Evolutionary conservation across 2,888 invertebrate genomes (phyloP).

Genomic region (Agonopterix alstromeriana): DNA sequence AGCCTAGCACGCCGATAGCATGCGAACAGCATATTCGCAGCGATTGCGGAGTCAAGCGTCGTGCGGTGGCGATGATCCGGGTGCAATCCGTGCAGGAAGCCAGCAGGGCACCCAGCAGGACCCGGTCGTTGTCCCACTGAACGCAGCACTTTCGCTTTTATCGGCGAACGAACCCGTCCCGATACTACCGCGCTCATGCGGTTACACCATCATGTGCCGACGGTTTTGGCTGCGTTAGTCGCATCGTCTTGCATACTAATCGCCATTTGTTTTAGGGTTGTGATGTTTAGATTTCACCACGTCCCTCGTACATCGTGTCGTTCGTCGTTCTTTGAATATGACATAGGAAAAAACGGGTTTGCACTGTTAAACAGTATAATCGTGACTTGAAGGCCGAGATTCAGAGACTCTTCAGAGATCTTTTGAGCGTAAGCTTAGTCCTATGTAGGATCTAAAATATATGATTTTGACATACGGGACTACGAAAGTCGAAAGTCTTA

Average conservation of each 20-base stretch:
- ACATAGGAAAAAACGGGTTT: no score
- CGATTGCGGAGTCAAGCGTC: neutral
- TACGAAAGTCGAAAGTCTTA: no score
- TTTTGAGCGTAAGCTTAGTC: no score
- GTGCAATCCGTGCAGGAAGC: conserved; percentile 34
- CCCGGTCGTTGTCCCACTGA: conserved; percentile 74
- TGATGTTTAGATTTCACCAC: conserved; percentile 65
- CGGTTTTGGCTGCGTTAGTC: conserved; percentile 61
- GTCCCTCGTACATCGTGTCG: neutral
- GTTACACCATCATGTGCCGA: conserved; percentile 62
- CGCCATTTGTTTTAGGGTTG: conserved; percentile 46
- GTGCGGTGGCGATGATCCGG: neutral
- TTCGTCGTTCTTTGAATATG: no score
- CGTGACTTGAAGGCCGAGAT: no score
- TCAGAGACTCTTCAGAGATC: no score
- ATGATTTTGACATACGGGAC: no score
- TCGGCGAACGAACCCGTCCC: conserved; percentile 73
- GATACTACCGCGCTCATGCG: conserved; percentile 66
- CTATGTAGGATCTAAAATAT: no score
- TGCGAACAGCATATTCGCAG: neutral
- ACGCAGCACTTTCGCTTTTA: conserved; percentile 73
- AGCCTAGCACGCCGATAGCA: no score
- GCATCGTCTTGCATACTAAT: conserved; percentile 63
- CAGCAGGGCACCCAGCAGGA: conserved; percentile 51
- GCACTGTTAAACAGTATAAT: no score